phyloP scores from a whole-genome alignment of 2,888 invertebrate species.

The Watsonalla cultraria region DNA sequence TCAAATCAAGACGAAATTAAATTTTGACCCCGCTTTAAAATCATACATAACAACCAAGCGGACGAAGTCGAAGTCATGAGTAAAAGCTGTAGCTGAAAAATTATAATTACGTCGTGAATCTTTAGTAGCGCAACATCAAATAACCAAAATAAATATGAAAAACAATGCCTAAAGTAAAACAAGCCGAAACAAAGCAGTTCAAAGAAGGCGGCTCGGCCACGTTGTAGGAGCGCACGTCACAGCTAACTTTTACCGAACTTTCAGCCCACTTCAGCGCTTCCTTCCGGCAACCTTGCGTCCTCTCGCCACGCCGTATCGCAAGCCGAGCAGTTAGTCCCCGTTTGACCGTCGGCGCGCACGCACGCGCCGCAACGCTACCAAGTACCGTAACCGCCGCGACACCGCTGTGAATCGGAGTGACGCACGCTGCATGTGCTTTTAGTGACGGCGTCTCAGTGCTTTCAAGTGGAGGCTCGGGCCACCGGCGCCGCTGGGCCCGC shows the following conservation, averaged over 20 bases:
- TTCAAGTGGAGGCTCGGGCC: slow-evolving; percentile 74
- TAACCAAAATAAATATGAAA: too few species aligned
- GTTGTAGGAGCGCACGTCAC: slow-evolving; percentile 25
- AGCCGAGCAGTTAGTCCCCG: slow-evolving; percentile 47
- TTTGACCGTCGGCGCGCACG: slow-evolving; percentile 51
- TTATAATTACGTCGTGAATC: too few species aligned
- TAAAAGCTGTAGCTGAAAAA: too few species aligned
- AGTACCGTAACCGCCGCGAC: slow-evolving; percentile 9
- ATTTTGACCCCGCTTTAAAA: too few species aligned
- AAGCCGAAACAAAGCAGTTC: too few species aligned
- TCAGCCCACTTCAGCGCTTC: slow-evolving; percentile 63
- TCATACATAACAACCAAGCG: too few species aligned
- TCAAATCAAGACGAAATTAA: too few species aligned
- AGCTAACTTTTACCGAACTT: slow-evolving; percentile 63
- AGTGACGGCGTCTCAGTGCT: slow-evolving; percentile 69
- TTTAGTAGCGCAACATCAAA: too few species aligned
- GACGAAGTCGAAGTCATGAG: too few species aligned
- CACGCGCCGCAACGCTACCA: slow-evolving; percentile 39
- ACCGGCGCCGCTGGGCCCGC: slow-evolving; percentile 68
- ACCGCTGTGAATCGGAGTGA: slow-evolving; percentile 30
- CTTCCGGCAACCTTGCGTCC: slow-evolving; percentile 68
- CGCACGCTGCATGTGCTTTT: slow-evolving; percentile 59
- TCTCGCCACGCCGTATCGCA: slow-evolving; percentile 39
- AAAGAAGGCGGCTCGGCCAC: background rate
- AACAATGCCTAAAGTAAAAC: too few species aligned